Evolutionary conservation across 2,113 vertebrate genomes (phyloP).

Genomic region (Pomatorhinus ruficollis): DNA sequence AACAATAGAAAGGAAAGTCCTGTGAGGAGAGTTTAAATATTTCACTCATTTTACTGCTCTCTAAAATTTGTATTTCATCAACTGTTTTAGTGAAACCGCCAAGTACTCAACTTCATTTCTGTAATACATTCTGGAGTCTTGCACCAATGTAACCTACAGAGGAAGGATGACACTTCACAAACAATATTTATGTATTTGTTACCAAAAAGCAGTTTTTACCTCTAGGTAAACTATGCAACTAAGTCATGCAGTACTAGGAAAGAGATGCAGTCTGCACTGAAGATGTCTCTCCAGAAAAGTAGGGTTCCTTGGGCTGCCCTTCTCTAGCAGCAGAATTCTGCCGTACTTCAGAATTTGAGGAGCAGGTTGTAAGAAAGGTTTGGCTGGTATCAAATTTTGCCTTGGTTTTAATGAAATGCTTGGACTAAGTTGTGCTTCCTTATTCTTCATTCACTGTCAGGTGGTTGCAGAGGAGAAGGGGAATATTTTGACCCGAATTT

Average conservation of each 20-base stretch:
- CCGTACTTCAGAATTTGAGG: not conserved
- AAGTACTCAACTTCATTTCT: conserved; percentile 49
- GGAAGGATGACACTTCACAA: conserved; percentile 1
- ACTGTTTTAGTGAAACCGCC: conserved; percentile 17
- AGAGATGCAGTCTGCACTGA: not conserved
- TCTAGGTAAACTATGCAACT: not conserved
- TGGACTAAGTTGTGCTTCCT: not conserved
- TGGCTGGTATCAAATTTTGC: not conserved
- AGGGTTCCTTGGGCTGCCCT: not conserved
- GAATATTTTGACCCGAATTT: not conserved
- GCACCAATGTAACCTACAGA: conserved; percentile 15
- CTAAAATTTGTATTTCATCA: conserved; percentile 12
- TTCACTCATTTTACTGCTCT: conserved; percentile 38
- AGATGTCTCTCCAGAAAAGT: not conserved
- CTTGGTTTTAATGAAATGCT: not conserved
- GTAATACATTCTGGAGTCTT: conserved; percentile 25
- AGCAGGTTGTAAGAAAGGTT: not conserved
- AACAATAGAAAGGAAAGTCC: conserved; percentile 24
- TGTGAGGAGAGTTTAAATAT: conserved; percentile 40
- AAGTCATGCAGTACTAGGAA: not conserved
- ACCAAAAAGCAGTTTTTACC: not conserved
- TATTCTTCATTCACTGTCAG: not conserved
- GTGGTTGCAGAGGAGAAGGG: not conserved
- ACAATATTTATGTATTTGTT: not conserved
- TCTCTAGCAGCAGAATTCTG: not conserved